Base-by-base conservation (phyloP, 2,797 vertebrate genomes). In the Limnodromus scolopaceus region DNA sequence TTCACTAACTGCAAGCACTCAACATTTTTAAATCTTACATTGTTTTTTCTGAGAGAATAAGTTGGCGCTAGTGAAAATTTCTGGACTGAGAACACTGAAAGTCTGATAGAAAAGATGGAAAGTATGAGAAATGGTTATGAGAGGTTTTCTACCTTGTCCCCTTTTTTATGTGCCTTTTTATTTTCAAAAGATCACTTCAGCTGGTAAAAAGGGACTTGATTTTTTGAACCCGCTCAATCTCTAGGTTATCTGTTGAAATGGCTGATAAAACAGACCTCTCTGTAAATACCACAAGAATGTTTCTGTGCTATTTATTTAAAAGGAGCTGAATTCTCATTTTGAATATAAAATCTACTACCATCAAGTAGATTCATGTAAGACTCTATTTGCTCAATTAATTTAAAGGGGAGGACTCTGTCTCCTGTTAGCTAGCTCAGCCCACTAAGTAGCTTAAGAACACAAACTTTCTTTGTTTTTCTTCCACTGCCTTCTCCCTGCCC, bases 401-500 rank as follows among this genome's bases (percentile, higher is more conserved):
- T 71, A 38, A 88, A 81, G 45, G 55, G 64, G 84, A 95, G 48
- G 71, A 60, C 70, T 77, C 66, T 68, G 39, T 70, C 34, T 68
- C 63, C 65, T 11, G 28, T 81, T 71, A 93, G 71, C 43, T 55
- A 57, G 38, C 12, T 24, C 81, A 86, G 55, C 32, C 53, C 23
- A 28, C 76, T 69, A 77, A 95, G 46, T 84, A 74, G 79, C 75
- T 72, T 84, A 95, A 86, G 81, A 95, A 94, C 22, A 97, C 77
- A 81, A 96, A 81, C 75, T 88, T 96, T 78, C 81, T 49, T 12
- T 53, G 64, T 75, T 95, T 94, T 78, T 85, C 64, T 90, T 57
- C 16, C 8, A 60, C 28, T 76, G 54, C 28, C 48, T 93, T 84
- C 58, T 74, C 51, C 55, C 24, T 92, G 61, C 46, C 22, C 69